These are phyloP conservation scores for Eciton burchellii DNA, from an alignment of 1,140 invertebrate species.

Conservation along the genomic window DNA sequence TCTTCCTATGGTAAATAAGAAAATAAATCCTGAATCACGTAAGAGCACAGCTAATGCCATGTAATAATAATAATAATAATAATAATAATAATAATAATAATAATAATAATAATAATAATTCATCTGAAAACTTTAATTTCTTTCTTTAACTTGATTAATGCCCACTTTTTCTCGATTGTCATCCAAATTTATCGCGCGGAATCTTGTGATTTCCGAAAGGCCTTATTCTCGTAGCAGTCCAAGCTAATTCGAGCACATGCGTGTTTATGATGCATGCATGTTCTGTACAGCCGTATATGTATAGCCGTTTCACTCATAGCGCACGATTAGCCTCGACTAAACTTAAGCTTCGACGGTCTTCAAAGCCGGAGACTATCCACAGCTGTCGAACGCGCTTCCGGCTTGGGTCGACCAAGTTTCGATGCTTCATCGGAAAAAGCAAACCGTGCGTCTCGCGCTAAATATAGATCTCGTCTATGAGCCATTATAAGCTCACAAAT, in stretches of 20 bases:
- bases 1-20: too few relatives aligned
- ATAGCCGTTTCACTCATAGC: constrained; percentile 23
- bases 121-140: too few relatives aligned
- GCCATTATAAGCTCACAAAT: constrained; percentile 37
- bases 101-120: too few relatives aligned
- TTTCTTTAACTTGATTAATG: too few relatives aligned
- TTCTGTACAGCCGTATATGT: background rate
- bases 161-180: background rate
- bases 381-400: constrained; percentile 36
- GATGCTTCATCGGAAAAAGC: constrained; percentile 51
- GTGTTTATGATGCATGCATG: background rate
- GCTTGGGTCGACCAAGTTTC: constrained; percentile 48
- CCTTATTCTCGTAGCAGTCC: background rate
- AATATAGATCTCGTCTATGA: constrained; percentile 45
- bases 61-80: too few relatives aligned
- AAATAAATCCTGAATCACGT: too few relatives aligned
- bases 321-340: constrained; percentile 3
- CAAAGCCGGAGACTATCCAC: constrained; percentile 20
- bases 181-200: background rate
- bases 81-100: too few relatives aligned
- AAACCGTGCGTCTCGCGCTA: constrained; percentile 32
- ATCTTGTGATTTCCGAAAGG: background rate
- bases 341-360: background rate
- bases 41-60: too few relatives aligned
- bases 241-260: background rate